Evolutionary conservation across 1,140 invertebrate genomes (phyloP).

Genomic region (Zaprionus gabonicus): DNA sequence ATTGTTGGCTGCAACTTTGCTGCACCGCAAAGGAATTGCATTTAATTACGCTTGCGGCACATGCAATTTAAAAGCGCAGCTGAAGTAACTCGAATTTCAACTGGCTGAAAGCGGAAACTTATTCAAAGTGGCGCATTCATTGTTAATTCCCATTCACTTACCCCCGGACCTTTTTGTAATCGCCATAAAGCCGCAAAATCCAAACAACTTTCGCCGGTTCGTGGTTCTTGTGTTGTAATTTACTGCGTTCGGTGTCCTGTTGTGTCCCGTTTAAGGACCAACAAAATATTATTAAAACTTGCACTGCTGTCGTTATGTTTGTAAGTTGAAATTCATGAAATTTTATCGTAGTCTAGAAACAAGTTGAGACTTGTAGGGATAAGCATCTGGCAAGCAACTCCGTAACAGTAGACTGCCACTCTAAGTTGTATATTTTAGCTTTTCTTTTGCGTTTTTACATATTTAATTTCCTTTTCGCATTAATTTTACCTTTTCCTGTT

Average conservation of each 20-base stretch:
- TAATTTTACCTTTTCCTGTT: constrained; percentile 16
- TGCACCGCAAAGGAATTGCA: constrained; percentile 12
- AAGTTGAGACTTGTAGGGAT: neutral
- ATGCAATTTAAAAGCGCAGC: constrained; percentile 31
- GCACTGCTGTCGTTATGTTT: constrained; percentile 19
- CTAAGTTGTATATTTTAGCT: neutral
- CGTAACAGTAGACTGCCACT: neutral
- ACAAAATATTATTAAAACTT: constrained; percentile 36
- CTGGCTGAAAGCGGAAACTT: constrained; percentile 14
- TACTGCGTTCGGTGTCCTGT: constrained; percentile 42
- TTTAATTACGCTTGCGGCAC: constrained; percentile 35
- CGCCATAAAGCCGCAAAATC: neutral
- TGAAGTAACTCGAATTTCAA: constrained; percentile 7
- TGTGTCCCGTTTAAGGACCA: constrained; percentile 45
- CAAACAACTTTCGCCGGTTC: constrained; percentile 17
- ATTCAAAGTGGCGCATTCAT: constrained; percentile 32
- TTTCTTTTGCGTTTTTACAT: neutral
- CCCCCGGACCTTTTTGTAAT: constrained; percentile 9
- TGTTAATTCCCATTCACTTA: constrained; percentile 33
- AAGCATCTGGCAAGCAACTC: neutral
- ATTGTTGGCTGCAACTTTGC: neutral
- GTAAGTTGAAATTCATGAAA: constrained; percentile 33
- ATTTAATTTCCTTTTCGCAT: constrained; percentile 48
- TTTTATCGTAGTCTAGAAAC: constrained; percentile 7
- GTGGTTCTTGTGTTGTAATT: constrained; percentile 48